Conservation (phyloP, 2,888 invertebrate genomes). For the Ophion obscuratus region DNA sequence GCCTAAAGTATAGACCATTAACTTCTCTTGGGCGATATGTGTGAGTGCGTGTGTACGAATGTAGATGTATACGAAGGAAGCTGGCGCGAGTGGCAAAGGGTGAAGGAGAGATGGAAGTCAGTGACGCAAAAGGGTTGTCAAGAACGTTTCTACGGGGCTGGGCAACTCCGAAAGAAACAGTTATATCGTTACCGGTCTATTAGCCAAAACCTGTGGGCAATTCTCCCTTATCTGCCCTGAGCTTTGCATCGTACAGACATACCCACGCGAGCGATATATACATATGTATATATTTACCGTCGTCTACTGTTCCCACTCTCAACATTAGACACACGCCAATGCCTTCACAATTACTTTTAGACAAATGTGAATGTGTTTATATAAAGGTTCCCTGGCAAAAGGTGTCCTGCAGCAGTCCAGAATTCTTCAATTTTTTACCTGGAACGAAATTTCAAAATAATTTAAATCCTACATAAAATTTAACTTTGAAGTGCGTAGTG, state of each 20-base stretch:
- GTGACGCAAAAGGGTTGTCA: constrained; percentile 29
- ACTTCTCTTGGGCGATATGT: constrained; percentile 68
- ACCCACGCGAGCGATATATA: too few relatives aligned
- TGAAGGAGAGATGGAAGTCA: constrained; percentile 32
- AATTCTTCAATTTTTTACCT: too few relatives aligned
- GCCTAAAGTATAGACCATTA: constrained; percentile 76
- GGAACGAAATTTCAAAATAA: too few relatives aligned
- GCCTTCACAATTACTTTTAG: too few relatives aligned
- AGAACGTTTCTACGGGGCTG: constrained; percentile 20
- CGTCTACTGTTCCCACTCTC: too few relatives aligned
- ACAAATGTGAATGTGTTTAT: too few relatives aligned
- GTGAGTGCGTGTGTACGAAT: not conserved
- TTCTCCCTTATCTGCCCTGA: constrained; percentile 14
- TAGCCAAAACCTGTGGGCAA: constrained; percentile 49
- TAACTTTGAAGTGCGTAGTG: too few relatives aligned
- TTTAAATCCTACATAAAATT: too few relatives aligned
- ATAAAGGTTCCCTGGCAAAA: too few relatives aligned
- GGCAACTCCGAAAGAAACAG: constrained; percentile 66
- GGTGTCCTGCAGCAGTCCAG: too few relatives aligned
- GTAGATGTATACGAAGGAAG: constrained; percentile 10
- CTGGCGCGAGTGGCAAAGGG: constrained; percentile 2
- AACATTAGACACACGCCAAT: too few relatives aligned
- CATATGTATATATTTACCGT: too few relatives aligned
- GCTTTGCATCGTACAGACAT: not conserved
- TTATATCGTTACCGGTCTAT: constrained; percentile 64